Percentiles rank a stretch among this genome's conserved stretches.
Conservation (phyloP, 2,888 invertebrate genomes). For the Sipunculus nudus region DNA sequence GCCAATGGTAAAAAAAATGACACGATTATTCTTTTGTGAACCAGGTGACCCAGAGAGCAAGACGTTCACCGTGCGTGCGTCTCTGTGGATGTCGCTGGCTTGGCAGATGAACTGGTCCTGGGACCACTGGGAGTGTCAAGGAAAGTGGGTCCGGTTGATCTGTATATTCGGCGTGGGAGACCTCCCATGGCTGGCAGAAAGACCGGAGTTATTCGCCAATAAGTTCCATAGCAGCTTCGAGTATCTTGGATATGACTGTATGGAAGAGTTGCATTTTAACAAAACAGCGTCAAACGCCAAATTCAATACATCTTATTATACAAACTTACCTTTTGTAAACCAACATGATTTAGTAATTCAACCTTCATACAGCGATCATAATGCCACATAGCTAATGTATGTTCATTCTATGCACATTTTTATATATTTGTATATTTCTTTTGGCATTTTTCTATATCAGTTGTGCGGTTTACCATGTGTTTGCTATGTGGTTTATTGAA, state of each 20-base stretch:
- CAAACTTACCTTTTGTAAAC: slow-evolving; percentile 19
- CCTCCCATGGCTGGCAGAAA: slow-evolving; percentile 41
- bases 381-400: no score
- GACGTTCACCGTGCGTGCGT: slow-evolving; percentile 23
- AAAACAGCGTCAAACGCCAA: slow-evolving; percentile 4
- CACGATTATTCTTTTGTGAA: no score
- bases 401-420: no score
- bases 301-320: slow-evolving; percentile 21
- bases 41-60: slow-evolving; percentile 37
- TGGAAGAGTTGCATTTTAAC: slow-evolving; percentile 34
- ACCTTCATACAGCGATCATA: no score
- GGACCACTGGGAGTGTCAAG: slow-evolving; percentile 42
- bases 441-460: no score
- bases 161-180: slow-evolving; percentile 58
- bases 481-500: no score
- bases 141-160: slow-evolving; percentile 50
- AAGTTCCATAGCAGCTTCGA: slow-evolving; percentile 45
- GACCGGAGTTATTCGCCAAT: slow-evolving; percentile 58
- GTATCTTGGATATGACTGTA: slow-evolving; percentile 26
- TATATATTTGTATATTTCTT: no score
- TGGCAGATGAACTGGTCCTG: slow-evolving; percentile 30
- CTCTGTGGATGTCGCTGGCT: slow-evolving; percentile 20
- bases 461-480: no score
- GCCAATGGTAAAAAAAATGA: no score
- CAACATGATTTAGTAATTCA: slow-evolving; percentile 14